A percentile compares a stretch with the other conserved stretches of the same genome.
Evolutionary conservation across 2,888 invertebrate species (phyloP).

Genomic region (Sinopyrophorus schimmeli): DNA sequence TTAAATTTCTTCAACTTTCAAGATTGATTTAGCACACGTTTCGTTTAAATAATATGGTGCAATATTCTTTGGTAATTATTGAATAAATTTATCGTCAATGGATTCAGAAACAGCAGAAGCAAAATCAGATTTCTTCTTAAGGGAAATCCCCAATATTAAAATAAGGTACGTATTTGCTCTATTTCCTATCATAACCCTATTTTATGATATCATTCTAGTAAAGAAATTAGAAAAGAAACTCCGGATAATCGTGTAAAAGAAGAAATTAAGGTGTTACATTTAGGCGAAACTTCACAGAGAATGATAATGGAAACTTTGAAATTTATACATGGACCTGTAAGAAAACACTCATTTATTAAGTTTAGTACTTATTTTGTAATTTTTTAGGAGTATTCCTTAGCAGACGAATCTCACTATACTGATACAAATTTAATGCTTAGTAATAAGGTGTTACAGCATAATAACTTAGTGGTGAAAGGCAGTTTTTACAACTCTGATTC

Average conservation of each 20-base stretch:
- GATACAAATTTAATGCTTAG: conserved; percentile 71
- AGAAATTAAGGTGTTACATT: conserved; percentile 72
- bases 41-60: no score
- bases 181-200: not conserved
- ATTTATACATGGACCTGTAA: conserved; percentile 74
- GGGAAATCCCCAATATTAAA: conserved; percentile 65
- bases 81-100: no score
- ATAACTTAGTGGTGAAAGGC: conserved; percentile 71
- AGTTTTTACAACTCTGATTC: conserved; percentile 69
- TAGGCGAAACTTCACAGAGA: conserved; percentile 71
- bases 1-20: no score
- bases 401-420: conserved; percentile 57
- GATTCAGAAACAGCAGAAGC: conserved; percentile 37
- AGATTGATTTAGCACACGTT: no score
- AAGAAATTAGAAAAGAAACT: conserved; percentile 45
- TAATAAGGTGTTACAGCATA: conserved; percentile 67
- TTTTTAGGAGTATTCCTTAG: conserved; percentile 57
- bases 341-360: conserved; percentile 38
- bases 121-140: conserved; percentile 64
- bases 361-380: conserved; percentile 5
- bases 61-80: no score
- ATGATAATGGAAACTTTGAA: conserved; percentile 74
- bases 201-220: conserved; percentile 3
- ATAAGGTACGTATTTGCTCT: conserved; percentile 56
- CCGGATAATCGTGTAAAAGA: conserved; percentile 66